A percentile compares a stretch with the other conserved stretches of the same genome.
phyloP scores from a whole-genome alignment of 1,140 invertebrate genomes.

The Geopemphigus sp. region DNA sequence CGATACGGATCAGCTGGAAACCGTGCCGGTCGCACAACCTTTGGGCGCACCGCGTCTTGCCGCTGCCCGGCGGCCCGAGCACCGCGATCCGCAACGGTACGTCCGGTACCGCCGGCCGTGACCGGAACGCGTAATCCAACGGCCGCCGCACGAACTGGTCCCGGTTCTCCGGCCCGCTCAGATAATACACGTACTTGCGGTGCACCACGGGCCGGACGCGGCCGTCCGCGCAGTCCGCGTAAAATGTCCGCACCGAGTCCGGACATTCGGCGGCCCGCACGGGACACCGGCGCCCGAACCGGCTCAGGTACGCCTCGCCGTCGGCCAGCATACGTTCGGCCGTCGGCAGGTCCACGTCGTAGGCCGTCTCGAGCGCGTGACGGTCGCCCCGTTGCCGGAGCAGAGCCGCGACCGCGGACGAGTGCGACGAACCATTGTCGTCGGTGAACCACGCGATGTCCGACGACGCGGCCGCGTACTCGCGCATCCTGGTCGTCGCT shows the following conservation, averaged over 20 bases:
- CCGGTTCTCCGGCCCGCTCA: not conserved
- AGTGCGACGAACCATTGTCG: not conserved
- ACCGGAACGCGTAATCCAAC: not conserved
- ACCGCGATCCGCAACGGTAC: not conserved
- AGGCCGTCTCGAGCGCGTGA: not conserved
- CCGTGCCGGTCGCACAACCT: not conserved
- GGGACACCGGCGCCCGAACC: constrained; percentile 14
- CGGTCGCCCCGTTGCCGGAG: not conserved
- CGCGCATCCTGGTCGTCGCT: not conserved
- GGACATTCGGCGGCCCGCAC: not conserved
- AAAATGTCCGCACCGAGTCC: not conserved
- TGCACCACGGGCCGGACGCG: not conserved
- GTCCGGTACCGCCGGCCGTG: not conserved
- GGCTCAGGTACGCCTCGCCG: constrained; percentile 1
- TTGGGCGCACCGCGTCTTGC: not conserved
- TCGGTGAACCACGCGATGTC: not conserved
- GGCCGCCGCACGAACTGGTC: not conserved
- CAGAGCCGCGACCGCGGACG: not conserved
- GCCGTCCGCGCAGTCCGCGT: not conserved
- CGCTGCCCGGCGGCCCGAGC: not conserved
- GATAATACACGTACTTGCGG: constrained; percentile 6
- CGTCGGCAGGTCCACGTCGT: not conserved
- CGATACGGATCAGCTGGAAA: constrained; percentile 1
- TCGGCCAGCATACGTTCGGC: not conserved
- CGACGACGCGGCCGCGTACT: not conserved